Percentiles rank a stretch among this genome's conserved stretches.
Evolutionary conservation across 2,888 invertebrate genomes (phyloP).

Genomic region (Nomada goodeniana): DNA sequence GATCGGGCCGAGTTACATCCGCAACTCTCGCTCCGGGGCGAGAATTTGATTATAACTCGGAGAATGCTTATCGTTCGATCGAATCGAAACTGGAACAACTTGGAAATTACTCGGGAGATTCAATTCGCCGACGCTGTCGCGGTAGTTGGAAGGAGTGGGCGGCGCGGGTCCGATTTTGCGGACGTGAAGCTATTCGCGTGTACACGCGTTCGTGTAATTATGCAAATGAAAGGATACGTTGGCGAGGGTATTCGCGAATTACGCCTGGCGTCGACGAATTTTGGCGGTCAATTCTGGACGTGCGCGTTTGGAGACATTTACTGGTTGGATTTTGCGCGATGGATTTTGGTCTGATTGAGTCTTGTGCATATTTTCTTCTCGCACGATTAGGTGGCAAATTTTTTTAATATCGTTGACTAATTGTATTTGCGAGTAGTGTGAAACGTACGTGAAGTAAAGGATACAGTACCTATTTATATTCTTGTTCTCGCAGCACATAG

Average conservation of each 20-base stretch:
- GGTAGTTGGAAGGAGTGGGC: no score
- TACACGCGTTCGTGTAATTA: conserved; percentile 17
- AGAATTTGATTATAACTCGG: conserved; percentile 58
- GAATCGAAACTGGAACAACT: conserved; percentile 46
- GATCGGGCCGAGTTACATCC: conserved; percentile 17
- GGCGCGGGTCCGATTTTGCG: background rate
- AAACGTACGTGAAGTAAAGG: no score
- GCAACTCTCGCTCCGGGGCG: conserved; percentile 10
- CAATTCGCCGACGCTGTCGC: conserved; percentile 21
- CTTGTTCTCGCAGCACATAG: no score
- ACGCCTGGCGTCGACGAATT: background rate
- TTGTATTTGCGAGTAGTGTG: no score
- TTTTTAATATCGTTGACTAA: no score
- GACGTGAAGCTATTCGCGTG: conserved; percentile 36
- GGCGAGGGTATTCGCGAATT: background rate
- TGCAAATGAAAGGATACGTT: conserved; percentile 21
- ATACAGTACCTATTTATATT: no score
- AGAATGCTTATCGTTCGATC: conserved; percentile 54
- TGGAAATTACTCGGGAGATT: conserved; percentile 38
- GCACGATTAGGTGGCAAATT: no score
- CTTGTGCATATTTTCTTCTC: no score
- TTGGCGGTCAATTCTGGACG: background rate
- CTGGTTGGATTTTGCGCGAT: no score
- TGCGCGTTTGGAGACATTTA: no score
- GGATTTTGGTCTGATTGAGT: no score